Base-by-base conservation (phyloP, 2,797 vertebrate genomes). In the Tragopan temminckii region DNA sequence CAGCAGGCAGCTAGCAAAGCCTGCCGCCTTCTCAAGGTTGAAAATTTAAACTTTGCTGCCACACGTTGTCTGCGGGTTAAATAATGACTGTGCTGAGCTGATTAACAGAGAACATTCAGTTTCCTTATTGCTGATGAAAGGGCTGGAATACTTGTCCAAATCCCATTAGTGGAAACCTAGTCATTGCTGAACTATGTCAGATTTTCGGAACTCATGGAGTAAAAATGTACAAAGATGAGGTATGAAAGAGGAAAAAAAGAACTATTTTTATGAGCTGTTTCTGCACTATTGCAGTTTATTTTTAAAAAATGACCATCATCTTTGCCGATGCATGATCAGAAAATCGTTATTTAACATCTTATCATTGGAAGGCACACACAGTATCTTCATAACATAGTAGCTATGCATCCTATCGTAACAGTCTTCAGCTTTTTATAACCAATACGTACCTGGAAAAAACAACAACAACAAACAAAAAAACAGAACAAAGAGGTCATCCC, bases 101-200 rank as follows among this genome's bases (percentile, higher is more conserved):
- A 94, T 94, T 96, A 94, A 36, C 42, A 88, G 92, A 50, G 85
- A 94, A 89, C 91, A 90, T 69, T 96, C 64, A 52, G 75, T 94
- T 94, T 96, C 93, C 86, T 91, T 90, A 67, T 92, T 96, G 72
- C 88, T 94, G 88, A 85, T 91, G 93, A 93, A 94, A 96, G 69
- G 80, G 18, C 52, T 91, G 72, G 55, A 76, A 78, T 66, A 95
- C 0, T 3, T 90, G 93, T 92, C 80, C 80, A 85, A 90, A 85
- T 40, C 61, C 68, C 45, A 83, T 90, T 93, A 90, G 80, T 87
- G 75, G 80, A 90, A 85, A 83, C 80, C 70, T 43, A 90, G 80
- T 93, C 91, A 80, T 42, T 79, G 61, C 80, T 92, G 87, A 93
- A 40, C 36, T 95, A 76, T 92, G 86, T 1, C 31, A 82, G 71